A percentile compares a stretch with the other conserved stretches of the same genome.
These are phyloP conservation scores for Actias luna DNA, from an alignment of 2,888 invertebrate genomes.

Conservation along the genomic window DNA sequence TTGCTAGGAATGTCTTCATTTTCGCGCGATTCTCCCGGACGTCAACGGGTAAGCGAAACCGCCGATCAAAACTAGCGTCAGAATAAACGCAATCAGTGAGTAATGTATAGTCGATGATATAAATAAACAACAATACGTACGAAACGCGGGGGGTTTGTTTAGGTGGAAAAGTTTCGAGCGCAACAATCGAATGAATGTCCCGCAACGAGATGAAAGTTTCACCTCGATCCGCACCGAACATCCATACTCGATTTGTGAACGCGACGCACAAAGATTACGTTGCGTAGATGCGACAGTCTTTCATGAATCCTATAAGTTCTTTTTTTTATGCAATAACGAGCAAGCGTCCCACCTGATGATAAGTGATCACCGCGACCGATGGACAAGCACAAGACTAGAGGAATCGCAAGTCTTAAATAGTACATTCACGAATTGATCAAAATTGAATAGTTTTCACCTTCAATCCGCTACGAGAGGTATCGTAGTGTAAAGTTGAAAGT, in stretches of 20 bases:
- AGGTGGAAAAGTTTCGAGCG: constrained; percentile 17
- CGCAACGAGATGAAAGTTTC: constrained; percentile 46
- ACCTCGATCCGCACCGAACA: constrained; percentile 40
- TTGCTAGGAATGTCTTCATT: too few relatives aligned
- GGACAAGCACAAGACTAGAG: too few relatives aligned
- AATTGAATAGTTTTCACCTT: too few relatives aligned
- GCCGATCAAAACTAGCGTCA: not conserved
- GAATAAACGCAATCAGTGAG: not conserved
- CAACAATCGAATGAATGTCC: constrained; percentile 44
- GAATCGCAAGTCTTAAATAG: too few relatives aligned
- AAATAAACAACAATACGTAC: constrained; percentile 38
- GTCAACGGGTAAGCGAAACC: not conserved
- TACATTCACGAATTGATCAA: too few relatives aligned
- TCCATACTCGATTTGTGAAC: constrained; percentile 54
- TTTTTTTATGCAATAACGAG: too few relatives aligned
- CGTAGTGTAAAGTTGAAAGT: not conserved
- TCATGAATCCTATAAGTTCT: not conserved
- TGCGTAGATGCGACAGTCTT: not conserved
- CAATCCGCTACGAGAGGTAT: not conserved
- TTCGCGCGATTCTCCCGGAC: too few relatives aligned
- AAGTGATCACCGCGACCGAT: too few relatives aligned
- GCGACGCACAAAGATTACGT: constrained; percentile 34
- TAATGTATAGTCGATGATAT: constrained; percentile 30
- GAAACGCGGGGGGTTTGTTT: constrained; percentile 21
- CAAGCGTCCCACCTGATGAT: too few relatives aligned